Conservation (phyloP, 2,888 invertebrate genomes). For the Cerceris rybyensis region DNA sequence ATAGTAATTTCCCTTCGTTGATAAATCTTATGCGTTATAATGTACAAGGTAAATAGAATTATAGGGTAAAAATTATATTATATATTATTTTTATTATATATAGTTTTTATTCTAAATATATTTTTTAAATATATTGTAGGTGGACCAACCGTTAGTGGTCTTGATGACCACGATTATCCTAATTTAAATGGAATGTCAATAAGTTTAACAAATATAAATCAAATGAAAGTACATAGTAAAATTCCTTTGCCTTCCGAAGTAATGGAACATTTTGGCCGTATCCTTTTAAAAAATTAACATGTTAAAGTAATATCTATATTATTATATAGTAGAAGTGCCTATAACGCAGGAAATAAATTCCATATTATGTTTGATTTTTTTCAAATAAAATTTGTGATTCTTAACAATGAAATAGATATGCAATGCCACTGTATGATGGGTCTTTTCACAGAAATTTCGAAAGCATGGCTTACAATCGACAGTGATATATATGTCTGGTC, state of each 20-base stretch:
- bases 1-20: conserved; percentile 88
- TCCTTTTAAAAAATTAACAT: conserved; percentile 83
- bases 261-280: conserved; percentile 97
- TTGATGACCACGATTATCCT: conserved; percentile 96
- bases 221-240: conserved; percentile 91
- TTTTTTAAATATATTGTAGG: conserved; percentile 80
- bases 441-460: conserved; percentile 96
- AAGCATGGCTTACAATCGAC: conserved; percentile 99
- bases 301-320: background rate
- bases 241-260: conserved; percentile 96
- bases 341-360: background rate
- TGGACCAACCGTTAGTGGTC: conserved; percentile 93
- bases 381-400: background rate
- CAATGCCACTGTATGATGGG: conserved; percentile 99
- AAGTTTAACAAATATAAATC: conserved; percentile 87
- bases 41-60: conserved; percentile 78
- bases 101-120: background rate
- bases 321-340: background rate
- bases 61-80: background rate
- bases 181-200: conserved; percentile 87
- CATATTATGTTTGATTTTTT: background rate
- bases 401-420: conserved; percentile 86
- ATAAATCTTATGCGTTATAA: conserved; percentile 84
- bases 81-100: background rate
- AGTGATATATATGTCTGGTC: conserved; percentile 99